Evolutionary conservation across 2,113 vertebrate species (phyloP).

Genomic region (Podarcis cretensis): DNA sequence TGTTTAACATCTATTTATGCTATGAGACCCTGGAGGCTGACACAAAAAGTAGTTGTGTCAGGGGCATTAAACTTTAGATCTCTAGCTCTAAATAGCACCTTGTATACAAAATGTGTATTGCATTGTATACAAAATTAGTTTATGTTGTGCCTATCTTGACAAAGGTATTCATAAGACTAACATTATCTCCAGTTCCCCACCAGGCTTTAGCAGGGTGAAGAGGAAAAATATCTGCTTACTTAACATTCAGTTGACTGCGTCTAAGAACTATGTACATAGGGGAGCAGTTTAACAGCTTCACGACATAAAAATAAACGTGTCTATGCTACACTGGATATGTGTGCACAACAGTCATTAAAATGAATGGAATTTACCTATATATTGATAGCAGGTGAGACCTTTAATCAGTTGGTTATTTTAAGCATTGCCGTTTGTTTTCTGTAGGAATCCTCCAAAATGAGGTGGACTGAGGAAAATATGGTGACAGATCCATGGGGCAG

Average conservation of each 20-base stretch:
- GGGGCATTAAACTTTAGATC: conserved; percentile 5
- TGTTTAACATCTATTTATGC: conserved; percentile 28
- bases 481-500: background rate
- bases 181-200: conserved; percentile 7
- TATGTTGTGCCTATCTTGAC: conserved; percentile 23
- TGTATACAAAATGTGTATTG: conserved; percentile 15
- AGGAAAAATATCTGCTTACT: conserved; percentile 13
- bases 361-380: background rate
- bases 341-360: conserved; percentile 4
- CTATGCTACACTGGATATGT: background rate
- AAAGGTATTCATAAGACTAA: conserved; percentile 23
- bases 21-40: conserved; percentile 14
- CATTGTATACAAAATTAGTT: conserved; percentile 13
- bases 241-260: conserved; percentile 14
- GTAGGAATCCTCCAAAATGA: background rate
- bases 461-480: background rate
- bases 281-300: conserved; percentile 18
- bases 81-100: background rate
- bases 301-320: conserved; percentile 17
- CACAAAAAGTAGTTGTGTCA: conserved; percentile 21
- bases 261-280: background rate
- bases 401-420: background rate
- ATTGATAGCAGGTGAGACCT: background rate
- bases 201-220: conserved; percentile 1
- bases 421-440: background rate